A percentile compares a stretch with the other conserved stretches of the same genome.
These are phyloP conservation scores for Epicampocera succincta DNA, from an alignment of 2,888 invertebrate species.

Conservation along the genomic window DNA sequence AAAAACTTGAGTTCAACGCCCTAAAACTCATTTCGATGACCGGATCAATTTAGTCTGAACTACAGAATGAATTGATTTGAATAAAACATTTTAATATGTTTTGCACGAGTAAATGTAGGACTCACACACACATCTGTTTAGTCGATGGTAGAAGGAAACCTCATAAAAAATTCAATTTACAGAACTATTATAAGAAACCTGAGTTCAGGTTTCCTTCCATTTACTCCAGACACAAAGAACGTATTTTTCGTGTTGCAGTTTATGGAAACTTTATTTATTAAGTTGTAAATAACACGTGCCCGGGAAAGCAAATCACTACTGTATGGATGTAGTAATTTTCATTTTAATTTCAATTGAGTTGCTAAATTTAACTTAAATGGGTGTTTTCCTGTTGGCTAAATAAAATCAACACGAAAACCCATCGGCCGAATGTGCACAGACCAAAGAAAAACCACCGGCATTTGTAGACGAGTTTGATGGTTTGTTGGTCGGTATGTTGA, in stretches of 20 bases:
- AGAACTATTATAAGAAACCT: too few species aligned
- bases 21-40: conserved; percentile 53
- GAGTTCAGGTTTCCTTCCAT: too few species aligned
- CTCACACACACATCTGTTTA: too few species aligned
- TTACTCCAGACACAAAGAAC: too few species aligned
- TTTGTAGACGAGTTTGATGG: conserved; percentile 19
- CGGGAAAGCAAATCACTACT: neutral
- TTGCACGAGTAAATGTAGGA: too few species aligned
- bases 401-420: neutral
- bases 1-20: too few species aligned
- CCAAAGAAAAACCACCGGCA: conserved; percentile 14
- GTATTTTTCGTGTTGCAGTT: neutral
- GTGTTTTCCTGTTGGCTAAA: conserved; percentile 40
- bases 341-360: conserved; percentile 53
- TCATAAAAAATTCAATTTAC: too few species aligned
- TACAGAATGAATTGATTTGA: too few species aligned
- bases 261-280: conserved; percentile 14
- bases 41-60: conserved; percentile 6
- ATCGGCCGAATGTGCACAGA: neutral
- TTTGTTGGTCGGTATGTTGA: conserved; percentile 36
- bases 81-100: too few species aligned
- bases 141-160: too few species aligned
- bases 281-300: neutral
- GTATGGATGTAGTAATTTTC: conserved; percentile 27
- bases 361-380: conserved; percentile 50